These are phyloP conservation scores for Neoseiulus cucumeris DNA, from an alignment of 1,140 invertebrate genomes.

Conservation along the genomic window DNA sequence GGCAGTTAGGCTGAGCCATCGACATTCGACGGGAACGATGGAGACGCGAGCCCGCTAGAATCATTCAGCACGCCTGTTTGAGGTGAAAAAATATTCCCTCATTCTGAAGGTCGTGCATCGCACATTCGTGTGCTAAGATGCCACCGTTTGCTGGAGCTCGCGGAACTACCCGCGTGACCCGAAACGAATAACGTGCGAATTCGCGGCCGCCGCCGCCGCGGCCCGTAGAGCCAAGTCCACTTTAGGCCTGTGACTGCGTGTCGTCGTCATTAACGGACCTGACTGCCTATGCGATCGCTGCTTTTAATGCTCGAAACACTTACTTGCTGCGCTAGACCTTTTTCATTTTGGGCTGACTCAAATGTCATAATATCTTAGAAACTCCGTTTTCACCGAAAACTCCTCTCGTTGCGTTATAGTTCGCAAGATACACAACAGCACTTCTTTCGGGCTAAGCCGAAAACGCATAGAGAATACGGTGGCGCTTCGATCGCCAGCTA, in stretches of 20 bases:
- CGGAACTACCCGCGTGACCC: no score
- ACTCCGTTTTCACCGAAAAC: slow-evolving; percentile 11
- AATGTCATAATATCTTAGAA: slow-evolving; percentile 11
- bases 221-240: background rate
- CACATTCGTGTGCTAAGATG: no score
- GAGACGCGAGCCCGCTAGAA: no score
- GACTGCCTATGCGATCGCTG: background rate
- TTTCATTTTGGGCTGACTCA: slow-evolving; percentile 12
- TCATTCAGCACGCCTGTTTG: no score
- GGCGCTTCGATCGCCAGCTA: slow-evolving; percentile 8
- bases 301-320: background rate
- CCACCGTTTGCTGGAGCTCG: no score
- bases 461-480: background rate
- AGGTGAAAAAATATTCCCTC: no score
- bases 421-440: slow-evolving; percentile 10
- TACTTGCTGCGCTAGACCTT: slow-evolving; percentile 11
- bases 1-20: no score
- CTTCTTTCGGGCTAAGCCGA: slow-evolving; percentile 9
- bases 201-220: no score
- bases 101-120: no score
- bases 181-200: no score
- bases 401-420: background rate
- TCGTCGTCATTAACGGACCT: background rate
- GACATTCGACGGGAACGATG: no score
- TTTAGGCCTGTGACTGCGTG: background rate